Conservation (phyloP, 2,888 invertebrate species). For the Bombylius discolor region DNA sequence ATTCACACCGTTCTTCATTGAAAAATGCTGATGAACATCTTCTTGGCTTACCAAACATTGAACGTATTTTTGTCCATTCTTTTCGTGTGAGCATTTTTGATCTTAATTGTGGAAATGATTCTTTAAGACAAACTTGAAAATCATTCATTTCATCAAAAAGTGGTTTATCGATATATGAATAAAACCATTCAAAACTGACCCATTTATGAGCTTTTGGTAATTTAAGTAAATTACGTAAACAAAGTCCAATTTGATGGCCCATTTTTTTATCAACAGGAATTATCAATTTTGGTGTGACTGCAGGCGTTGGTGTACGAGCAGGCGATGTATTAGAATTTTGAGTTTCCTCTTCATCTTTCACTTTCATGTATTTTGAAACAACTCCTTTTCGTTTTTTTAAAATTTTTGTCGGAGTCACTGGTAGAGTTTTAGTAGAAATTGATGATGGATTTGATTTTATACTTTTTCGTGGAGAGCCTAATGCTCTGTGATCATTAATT, state of each 20-base stretch:
- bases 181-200: conserved; percentile 99
- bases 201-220: conserved; percentile 97
- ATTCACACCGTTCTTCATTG: conserved; percentile 80
- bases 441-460: conserved; percentile 36
- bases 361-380: conserved; percentile 34
- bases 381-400: conserved; percentile 38
- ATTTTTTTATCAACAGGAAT: conserved; percentile 65
- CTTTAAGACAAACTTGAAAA: conserved; percentile 83
- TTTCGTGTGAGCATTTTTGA: conserved; percentile 70
- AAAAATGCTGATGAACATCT: conserved; percentile 92
- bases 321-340: conserved; percentile 8
- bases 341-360: conserved; percentile 19
- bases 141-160: conserved; percentile 94
- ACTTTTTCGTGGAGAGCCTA: conserved; percentile 38
- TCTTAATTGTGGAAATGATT: conserved; percentile 85
- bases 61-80: conserved; percentile 90
- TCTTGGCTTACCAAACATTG: conserved; percentile 95
- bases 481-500: conserved; percentile 65
- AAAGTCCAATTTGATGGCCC: conserved; percentile 79
- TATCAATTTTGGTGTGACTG: conserved; percentile 11
- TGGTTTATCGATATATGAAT: conserved; percentile 92
- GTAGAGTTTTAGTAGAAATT: conserved; percentile 32
- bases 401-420: conserved; percentile 39
- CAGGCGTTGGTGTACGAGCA: conserved; percentile 3
- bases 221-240: conserved; percentile 83